Evolutionary conservation across 2,113 vertebrate genomes (phyloP).

Genomic region (Trogon surrucura): DNA sequence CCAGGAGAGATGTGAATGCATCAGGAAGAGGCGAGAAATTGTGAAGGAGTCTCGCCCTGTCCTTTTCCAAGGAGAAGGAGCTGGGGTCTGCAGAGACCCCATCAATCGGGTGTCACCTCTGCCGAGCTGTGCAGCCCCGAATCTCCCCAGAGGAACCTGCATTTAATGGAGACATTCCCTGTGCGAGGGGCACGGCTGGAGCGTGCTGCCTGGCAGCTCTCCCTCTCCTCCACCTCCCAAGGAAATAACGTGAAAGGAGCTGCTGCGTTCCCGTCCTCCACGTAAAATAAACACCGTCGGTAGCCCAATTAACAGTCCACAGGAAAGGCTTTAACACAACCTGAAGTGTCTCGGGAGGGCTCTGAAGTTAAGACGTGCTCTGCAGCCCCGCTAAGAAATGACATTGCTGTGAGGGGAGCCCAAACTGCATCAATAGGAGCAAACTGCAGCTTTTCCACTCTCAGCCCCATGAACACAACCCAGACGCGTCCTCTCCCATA

Average conservation of each 20-base stretch:
- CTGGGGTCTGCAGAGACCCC: not conserved
- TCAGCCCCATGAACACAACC: not conserved
- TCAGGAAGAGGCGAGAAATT: not conserved
- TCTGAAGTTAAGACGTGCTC: not conserved
- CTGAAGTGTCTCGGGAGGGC: constrained; percentile 27
- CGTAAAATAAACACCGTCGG: constrained; percentile 27
- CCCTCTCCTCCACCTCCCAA: not conserved
- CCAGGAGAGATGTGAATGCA: not conserved
- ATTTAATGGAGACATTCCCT: not conserved
- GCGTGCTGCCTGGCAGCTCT: not conserved
- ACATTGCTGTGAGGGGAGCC: not conserved
- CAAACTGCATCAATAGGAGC: not conserved
- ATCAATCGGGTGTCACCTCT: accelerated
- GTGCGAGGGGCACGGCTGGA: not conserved
- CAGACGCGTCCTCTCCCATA: not conserved
- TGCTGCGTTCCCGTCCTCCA: not conserved
- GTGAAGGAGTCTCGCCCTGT: not conserved
- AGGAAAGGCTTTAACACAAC: constrained; percentile 25
- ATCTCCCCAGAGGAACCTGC: not conserved
- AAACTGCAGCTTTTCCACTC: not conserved
- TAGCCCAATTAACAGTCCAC: constrained; percentile 1
- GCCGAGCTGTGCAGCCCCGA: not conserved
- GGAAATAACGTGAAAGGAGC: not conserved
- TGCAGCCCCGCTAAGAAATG: not conserved
- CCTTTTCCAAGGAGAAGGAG: not conserved